These are phyloP conservation scores for Rynchops niger DNA, from an alignment of 2,113 vertebrate genomes.

Conservation along the genomic window DNA sequence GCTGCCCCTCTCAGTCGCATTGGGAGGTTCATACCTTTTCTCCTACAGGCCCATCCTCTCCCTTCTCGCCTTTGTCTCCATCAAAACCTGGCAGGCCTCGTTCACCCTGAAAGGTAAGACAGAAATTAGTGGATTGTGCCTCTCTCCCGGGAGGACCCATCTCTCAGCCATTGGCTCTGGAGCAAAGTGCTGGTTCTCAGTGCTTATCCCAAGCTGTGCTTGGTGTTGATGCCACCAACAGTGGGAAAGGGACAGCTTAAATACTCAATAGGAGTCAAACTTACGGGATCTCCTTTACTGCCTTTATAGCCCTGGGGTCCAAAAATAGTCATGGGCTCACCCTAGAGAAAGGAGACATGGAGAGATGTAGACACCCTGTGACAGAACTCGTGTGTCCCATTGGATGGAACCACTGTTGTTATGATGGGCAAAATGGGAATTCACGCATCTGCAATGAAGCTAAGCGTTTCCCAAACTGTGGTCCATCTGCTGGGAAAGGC, in stretches of 20 bases:
- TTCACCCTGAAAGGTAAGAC: constrained; percentile 76
- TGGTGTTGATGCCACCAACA: not conserved
- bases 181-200: not conserved
- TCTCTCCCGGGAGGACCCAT: not conserved
- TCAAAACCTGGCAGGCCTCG: constrained; percentile 85
- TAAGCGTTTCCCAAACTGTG: not conserved
- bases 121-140: not conserved
- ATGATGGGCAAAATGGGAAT: not conserved
- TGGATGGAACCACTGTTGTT: not conserved
- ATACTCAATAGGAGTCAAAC: not conserved
- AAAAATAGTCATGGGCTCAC: constrained; percentile 74
- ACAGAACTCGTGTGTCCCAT: not conserved
- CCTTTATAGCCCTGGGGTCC: constrained; percentile 88
- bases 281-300: constrained; percentile 83
- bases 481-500: not conserved
- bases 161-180: not conserved
- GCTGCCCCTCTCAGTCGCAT: not conserved
- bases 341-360: constrained; percentile 65
- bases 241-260: not conserved
- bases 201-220: not conserved
- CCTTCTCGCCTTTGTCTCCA: constrained; percentile 94
- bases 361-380: not conserved
- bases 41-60: constrained; percentile 87
- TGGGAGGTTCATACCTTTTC: constrained; percentile 75
- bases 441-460: not conserved